Evolutionary conservation across 2,888 invertebrate species (phyloP).

Genomic region (Cosmorhoe ocellata): DNA sequence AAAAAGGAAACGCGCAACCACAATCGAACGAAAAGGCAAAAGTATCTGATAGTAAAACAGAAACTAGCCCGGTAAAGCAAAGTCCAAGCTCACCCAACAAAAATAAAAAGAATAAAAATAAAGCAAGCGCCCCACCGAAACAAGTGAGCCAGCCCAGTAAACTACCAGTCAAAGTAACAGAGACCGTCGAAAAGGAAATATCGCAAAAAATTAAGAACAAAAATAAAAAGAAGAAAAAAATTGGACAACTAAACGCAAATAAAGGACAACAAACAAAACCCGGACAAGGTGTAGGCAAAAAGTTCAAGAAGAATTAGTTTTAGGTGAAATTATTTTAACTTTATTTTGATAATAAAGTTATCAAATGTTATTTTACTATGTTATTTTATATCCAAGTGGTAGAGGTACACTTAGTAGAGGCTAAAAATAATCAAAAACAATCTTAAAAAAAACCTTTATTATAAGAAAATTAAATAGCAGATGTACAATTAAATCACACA

Average conservation of each 20-base stretch:
- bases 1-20: conserved; percentile 33
- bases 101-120: conserved; percentile 42
- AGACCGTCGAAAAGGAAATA: conserved; percentile 50
- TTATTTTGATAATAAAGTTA: conserved; percentile 38
- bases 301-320: conserved; percentile 46
- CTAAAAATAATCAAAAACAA: too few relatives aligned
- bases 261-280: conserved; percentile 35
- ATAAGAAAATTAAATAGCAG: neutral
- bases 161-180: conserved; percentile 51
- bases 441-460: too few relatives aligned
- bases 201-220: conserved; percentile 65
- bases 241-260: conserved; percentile 58
- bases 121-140: conserved; percentile 7
- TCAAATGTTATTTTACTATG: conserved; percentile 17
- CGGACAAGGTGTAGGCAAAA: conserved; percentile 46
- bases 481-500: too few relatives aligned
- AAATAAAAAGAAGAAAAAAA: conserved; percentile 61
- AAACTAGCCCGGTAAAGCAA: conserved; percentile 16
- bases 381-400: neutral
- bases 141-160: conserved; percentile 29
- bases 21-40: conserved; percentile 20
- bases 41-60: conserved; percentile 19
- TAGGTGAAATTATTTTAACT: conserved; percentile 18
- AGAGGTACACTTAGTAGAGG: neutral
- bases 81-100: conserved; percentile 39